Evolutionary conservation across 2,888 invertebrate species (phyloP), one percentile per base, ranked within the genome.

Genomic region (Entomobrya multifasciata): DNA sequence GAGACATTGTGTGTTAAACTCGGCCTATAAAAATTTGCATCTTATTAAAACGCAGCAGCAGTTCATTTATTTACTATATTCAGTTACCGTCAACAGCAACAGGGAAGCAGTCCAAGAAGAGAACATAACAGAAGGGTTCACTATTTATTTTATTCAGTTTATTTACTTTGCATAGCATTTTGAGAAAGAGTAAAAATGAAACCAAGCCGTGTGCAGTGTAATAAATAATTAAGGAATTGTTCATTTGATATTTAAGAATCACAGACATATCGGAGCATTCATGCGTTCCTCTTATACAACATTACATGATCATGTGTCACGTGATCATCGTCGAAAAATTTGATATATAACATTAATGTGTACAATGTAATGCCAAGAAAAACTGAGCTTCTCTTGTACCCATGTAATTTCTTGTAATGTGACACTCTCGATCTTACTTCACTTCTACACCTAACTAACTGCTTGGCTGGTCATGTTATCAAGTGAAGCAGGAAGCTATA

Each of bases 1-100:
- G 86, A 79, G 86, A 65, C 74, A 86, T 52, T 72, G 70, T 78
- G 67, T 70, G 25, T 72, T 1, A 67, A 80, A 86, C 86, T 86
- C 86, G 86, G 79, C 80, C 86, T 86, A 86, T 86, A 86, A 86
- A 83, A 86, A 86, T 86, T 86, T 86, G 80, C 86, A 86, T 86
- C 74, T 86, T 86, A 86, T 79, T 86, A 79, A 79, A 70, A n/a
- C 49, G 25, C 27, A 20, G 52, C 57, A 41, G 44, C 36, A 30
- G 74, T 57, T 4, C 49, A 27, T n/a, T 17, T 60, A 36, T 20
- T n/a, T 44, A 17, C 15, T 8, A 41, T 47, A 41, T 57, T 11
- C 22, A 8, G 15, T 67, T 49, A 49, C 67, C 44, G n/a, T 44
- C 49, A 49, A 49, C 44, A 17, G 36, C 36, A 36, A 27, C 27